These are phyloP conservation scores for Galerucella pusilla DNA, from an alignment of 2,888 invertebrate genomes.

Conservation along the genomic window DNA sequence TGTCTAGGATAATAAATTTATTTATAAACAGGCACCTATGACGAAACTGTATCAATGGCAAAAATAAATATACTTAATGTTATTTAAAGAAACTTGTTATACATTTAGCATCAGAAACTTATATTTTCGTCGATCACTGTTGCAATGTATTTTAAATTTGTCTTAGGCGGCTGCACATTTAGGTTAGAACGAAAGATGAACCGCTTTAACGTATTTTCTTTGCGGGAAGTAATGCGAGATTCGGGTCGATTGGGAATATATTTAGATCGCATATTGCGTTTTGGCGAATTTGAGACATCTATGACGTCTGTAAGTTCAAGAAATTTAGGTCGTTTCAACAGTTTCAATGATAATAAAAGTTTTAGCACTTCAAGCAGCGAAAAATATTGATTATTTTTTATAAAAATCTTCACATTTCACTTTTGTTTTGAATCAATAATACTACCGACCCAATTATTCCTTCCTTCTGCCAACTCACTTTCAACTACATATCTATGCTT, in stretches of 20 bases:
- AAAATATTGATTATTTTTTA: background rate
- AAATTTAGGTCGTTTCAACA: constrained; percentile 4
- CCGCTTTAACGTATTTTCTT: background rate
- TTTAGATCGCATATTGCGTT: background rate
- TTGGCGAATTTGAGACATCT: constrained; percentile 1
- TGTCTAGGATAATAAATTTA: constrained; percentile 12
- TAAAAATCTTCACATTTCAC: too few species aligned
- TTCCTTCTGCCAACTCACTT: too few species aligned
- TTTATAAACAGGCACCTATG: constrained; percentile 11
- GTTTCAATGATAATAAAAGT: background rate
- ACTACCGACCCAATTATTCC: too few species aligned
- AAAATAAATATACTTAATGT: constrained; percentile 19
- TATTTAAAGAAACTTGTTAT: constrained; percentile 22
- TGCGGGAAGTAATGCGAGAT: constrained; percentile 8
- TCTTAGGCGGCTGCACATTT: constrained; percentile 9
- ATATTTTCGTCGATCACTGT: constrained; percentile 19
- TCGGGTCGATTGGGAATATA: background rate
- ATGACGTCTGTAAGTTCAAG: background rate
- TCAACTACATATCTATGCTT: too few species aligned
- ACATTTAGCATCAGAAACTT: constrained; percentile 25
- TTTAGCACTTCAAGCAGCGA: background rate
- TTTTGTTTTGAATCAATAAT: too few species aligned
- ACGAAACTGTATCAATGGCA: constrained; percentile 22
- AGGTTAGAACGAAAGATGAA: constrained; percentile 7
- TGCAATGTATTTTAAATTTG: constrained; percentile 23